Base-by-base conservation (phyloP, 64 coral and sea anemone species). In the Pachyseris speciosa region DNA sequence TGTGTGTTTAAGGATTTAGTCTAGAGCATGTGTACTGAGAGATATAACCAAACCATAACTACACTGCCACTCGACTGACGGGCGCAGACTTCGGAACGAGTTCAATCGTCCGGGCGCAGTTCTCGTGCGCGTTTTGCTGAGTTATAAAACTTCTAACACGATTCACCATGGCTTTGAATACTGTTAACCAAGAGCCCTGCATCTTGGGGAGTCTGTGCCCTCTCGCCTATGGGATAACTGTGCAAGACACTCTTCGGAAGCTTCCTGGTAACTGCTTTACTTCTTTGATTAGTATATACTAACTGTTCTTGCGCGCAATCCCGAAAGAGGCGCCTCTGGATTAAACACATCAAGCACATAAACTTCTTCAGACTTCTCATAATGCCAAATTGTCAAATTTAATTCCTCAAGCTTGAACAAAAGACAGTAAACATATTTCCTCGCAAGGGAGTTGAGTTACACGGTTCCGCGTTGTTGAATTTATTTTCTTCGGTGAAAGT, bases 1-100 rank as follows among this genome's bases (percentile, higher is more conserved):
- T 97, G 84, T 84, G 91, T 90, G 91, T 97, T 93, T 92, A 75
- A 83, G 85, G 88, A 94, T 89, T 90, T 86, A 96, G 94, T 59
- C 89, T 67, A 51, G 34, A 40, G 72, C 94, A 80, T 96, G 67
- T 96, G 89, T 84, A 96, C 47, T 38, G 47, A 81, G 87, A 92
- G 89, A 96, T 92, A 96, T 83, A 87, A 33, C 87, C 84, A 84
- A 55, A 52, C 32, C 32, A 33, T n/a, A 19, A 20, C 49, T 76
- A 13, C 43, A 76, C 33, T 30, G 19, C 32, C 33, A 78, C n/a
- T 8, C 49, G 7, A 22, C 12, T 3, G 30, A 13, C 27, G 47
- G 31, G 28, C 4, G 67, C 67, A 39, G 75, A 32, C 73, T 15
- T 39, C 17, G 19, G 37, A 81, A 7, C 53, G n/a, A 36, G 34